These are phyloP conservation scores for Palythoa grandis DNA, from an alignment of 92 coral and sea anemone genomes.

Conservation along the genomic window DNA sequence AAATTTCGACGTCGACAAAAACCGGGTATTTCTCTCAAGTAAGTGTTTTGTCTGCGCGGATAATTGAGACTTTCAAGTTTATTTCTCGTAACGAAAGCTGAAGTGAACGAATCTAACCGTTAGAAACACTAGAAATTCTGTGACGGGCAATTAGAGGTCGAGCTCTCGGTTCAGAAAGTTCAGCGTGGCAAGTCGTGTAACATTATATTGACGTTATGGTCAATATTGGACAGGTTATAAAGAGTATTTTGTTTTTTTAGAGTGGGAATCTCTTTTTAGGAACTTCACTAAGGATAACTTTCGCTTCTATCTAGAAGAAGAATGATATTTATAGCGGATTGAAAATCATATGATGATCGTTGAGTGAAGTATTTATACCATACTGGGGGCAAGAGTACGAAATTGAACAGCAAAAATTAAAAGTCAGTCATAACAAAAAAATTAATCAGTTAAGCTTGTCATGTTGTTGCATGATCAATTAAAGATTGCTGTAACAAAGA, in stretches of 20 bases:
- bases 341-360: background rate
- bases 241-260: background rate
- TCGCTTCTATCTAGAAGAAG: background rate
- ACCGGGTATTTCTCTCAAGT: background rate
- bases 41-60: background rate
- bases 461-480: background rate
- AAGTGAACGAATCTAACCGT: background rate
- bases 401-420: background rate
- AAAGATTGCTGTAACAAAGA: background rate
- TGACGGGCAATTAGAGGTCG: background rate
- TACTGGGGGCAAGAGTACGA: background rate
- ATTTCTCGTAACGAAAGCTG: background rate
- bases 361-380: background rate
- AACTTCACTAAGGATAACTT: background rate
- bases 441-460: constrained; percentile 11
- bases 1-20: background rate
- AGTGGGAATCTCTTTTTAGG: background rate
- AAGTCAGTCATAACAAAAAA: background rate
- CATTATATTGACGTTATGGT: constrained; percentile 1
- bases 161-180: background rate
- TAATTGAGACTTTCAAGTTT: background rate
- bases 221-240: background rate
- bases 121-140: background rate
- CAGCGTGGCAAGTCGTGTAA: background rate
- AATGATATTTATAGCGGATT: background rate